A percentile compares a stretch with the other conserved stretches of the same genome.
Evolutionary conservation across 2,113 vertebrate species (phyloP).

Genomic region (Semicossyphus pulcher): DNA sequence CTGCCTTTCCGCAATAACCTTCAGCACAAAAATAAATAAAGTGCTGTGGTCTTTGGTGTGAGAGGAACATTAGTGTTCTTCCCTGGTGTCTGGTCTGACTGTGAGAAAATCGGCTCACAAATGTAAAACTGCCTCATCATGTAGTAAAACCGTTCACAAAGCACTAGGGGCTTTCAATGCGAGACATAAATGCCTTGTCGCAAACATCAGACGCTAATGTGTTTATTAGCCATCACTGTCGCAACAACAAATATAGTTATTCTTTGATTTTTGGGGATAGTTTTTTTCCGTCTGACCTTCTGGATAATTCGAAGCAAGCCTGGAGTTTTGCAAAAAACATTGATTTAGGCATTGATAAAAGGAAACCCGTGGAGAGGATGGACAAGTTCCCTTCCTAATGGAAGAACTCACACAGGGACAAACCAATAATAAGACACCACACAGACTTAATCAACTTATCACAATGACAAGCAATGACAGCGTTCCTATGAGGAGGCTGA

Average conservation of each 20-base stretch:
- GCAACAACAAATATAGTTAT: constrained; percentile 31
- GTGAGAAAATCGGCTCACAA: constrained; percentile 29
- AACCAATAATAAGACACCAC: constrained; percentile 63
- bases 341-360: constrained; percentile 55
- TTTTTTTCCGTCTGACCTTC: constrained; percentile 30
- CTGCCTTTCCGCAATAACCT: constrained; percentile 51
- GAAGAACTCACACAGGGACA: constrained; percentile 61
- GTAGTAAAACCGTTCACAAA: constrained; percentile 30
- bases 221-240: constrained; percentile 28
- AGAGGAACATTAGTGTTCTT: constrained; percentile 43
- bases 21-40: constrained; percentile 45
- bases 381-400: constrained; percentile 50
- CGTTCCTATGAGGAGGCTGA: constrained; percentile 29
- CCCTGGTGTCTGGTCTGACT: constrained; percentile 25
- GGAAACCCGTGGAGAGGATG: constrained; percentile 47
- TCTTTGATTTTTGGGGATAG: constrained; percentile 6
- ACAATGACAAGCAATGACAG: constrained; percentile 57
- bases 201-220: constrained; percentile 28
- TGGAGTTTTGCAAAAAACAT: constrained; percentile 33
- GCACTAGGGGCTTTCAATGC: constrained; percentile 42
- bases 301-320: constrained; percentile 39
- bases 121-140: constrained; percentile 44
- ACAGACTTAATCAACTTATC: constrained; percentile 62
- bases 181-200: constrained; percentile 3
- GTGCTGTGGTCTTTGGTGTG: constrained; percentile 14